Evolutionary conservation across 2,113 vertebrate species (phyloP).

Genomic region (Gadus chalcogrammus): DNA sequence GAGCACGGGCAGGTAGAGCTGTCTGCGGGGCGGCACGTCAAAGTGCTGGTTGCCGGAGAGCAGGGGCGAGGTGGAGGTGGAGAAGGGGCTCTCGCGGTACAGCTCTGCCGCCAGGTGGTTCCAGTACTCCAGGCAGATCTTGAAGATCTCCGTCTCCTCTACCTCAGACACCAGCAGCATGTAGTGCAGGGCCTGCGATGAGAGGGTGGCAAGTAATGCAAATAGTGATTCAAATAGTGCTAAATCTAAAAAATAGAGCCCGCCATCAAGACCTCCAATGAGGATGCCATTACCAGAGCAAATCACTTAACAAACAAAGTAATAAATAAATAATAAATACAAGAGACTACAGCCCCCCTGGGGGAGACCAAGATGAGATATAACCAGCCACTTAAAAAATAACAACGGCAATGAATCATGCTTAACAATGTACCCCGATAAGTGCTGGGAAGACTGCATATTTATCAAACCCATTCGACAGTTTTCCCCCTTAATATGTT

Average conservation of each 20-base stretch:
- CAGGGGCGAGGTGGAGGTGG: slow-evolving; percentile 90
- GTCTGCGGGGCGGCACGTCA: slow-evolving; percentile 93
- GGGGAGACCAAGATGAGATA: neutral
- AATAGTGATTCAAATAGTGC: no score
- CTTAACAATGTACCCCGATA: neutral
- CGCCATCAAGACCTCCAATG: no score
- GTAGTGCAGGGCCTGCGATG: slow-evolving; percentile 90
- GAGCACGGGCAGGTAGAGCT: slow-evolving; percentile 93
- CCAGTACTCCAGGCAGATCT: slow-evolving; percentile 99
- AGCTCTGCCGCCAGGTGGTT: slow-evolving; percentile 97
- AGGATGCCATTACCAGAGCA: no score
- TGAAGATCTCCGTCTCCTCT: slow-evolving; percentile 98
- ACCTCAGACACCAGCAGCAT: slow-evolving; percentile 98
- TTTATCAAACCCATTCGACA: neutral
- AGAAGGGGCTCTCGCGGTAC: slow-evolving; percentile 95
- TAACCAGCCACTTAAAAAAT: neutral
- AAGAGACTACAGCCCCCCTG: no score
- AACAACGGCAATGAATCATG: neutral
- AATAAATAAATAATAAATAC: no score
- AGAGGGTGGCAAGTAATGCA: no score
- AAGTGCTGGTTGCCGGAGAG: slow-evolving; percentile 96
- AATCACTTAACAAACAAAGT: no score
- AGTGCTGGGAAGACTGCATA: neutral
- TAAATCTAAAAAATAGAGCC: no score
- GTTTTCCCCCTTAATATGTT: neutral